phyloP scores from a whole-genome alignment of 2,888 invertebrate genomes.

The Galerucella nymphaeae region DNA sequence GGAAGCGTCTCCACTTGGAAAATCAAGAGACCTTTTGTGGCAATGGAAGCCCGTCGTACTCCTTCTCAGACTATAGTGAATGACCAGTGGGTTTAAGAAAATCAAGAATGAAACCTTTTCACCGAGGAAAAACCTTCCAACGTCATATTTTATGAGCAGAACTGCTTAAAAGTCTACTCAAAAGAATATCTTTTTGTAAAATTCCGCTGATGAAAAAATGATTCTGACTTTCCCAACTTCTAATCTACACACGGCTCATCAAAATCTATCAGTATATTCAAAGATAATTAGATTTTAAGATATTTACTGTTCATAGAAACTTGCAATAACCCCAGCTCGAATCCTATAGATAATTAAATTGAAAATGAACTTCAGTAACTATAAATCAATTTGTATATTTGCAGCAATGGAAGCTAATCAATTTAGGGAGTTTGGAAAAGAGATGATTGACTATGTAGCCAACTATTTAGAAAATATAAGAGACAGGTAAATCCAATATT shows the following conservation, averaged over 20 bases:
- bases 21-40: too few relatives aligned
- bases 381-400: constrained; percentile 33
- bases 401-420: constrained; percentile 80
- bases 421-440: constrained; percentile 89
- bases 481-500: constrained; percentile 75
- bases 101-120: too few relatives aligned
- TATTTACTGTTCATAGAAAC: neutral
- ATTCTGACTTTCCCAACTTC: neutral
- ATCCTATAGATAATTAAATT: constrained; percentile 12
- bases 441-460: constrained; percentile 94
- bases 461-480: constrained; percentile 94
- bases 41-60: too few relatives aligned
- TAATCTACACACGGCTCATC: too few relatives aligned
- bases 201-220: neutral
- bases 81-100: too few relatives aligned
- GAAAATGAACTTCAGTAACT: constrained; percentile 12
- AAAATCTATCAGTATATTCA: neutral
- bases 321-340: too few relatives aligned
- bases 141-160: too few relatives aligned
- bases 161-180: too few relatives aligned
- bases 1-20: too few relatives aligned
- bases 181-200: too few relatives aligned
- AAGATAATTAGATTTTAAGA: neutral
- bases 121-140: too few relatives aligned
- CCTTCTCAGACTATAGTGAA: too few relatives aligned